These are phyloP conservation scores for Podarcis lilfordi DNA, from an alignment of 2,797 vertebrate species.

Conservation along the genomic window DNA sequence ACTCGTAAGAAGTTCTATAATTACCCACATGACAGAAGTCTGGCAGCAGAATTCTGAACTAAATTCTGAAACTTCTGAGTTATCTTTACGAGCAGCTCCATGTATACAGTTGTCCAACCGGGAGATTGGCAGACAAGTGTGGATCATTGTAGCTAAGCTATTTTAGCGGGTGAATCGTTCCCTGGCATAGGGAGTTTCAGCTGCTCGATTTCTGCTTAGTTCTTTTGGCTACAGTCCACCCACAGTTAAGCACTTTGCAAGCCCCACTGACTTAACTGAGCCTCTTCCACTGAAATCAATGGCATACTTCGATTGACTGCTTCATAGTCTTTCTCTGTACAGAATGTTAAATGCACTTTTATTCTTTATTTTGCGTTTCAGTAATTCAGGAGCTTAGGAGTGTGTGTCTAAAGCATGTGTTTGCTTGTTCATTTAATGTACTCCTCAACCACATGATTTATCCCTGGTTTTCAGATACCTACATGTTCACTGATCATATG, in stretches of 20 bases:
- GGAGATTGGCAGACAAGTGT: too few species aligned
- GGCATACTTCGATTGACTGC: neutral
- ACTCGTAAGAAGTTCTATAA: too few species aligned
- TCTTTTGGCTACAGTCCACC: neutral
- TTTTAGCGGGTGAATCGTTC: neutral
- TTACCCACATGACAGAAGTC: too few species aligned
- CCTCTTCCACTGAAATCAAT: neutral
- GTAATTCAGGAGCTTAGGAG: conserved; percentile 27
- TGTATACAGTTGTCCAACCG: too few species aligned
- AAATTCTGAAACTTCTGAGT: too few species aligned
- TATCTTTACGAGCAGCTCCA: too few species aligned
- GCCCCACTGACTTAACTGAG: neutral
- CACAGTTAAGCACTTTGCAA: neutral
- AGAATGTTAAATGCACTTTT: conserved; percentile 25
- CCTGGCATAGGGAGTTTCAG: neutral
- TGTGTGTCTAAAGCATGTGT: conserved; percentile 13
- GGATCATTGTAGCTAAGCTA: too few species aligned
- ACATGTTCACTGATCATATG: conserved; percentile 56
- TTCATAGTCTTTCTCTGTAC: neutral
- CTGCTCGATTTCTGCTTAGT: neutral
- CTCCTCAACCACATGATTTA: conserved; percentile 25
- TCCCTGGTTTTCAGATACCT: conserved; percentile 47
- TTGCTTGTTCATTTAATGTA: conserved; percentile 34
- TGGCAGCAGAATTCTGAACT: too few species aligned
- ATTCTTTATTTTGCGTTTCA: conserved; percentile 41